Evolutionary conservation across 1,140 invertebrate species (phyloP), one percentile per base, ranked within the genome.

Genomic region (Pseudobourletiella spinata): DNA sequence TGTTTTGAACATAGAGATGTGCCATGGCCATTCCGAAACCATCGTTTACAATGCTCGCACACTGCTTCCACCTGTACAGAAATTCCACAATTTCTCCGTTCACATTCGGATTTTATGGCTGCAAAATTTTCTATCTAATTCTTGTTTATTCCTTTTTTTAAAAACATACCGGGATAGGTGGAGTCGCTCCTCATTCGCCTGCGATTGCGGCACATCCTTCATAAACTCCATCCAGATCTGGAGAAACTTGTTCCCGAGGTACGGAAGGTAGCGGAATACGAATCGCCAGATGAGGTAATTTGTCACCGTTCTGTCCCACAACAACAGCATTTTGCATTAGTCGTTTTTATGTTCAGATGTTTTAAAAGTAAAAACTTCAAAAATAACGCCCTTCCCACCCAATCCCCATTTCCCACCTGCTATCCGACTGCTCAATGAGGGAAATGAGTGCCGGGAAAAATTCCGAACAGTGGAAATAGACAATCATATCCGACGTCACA

Each of bases 271-370:
- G 46, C 78, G 77, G 64, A 78, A 77, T 29, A 82, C 73, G 59
- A 81, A 78, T 18, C 79, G 55, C 81, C 81, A 82, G 16, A 81
- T 72, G 18, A 82, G 58, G 64, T 82, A 82, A 66, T 82, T 81
- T 8, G 76, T 73, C 0, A 81, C 68, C 0, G 77, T 77, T 69
- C 75, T 76, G 59, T 6, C 32, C 32, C 32, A n/a, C 8, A 8
- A 39, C 32, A 39, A 8, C 32, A 39, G 8, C n/a, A 39, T 39
- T 11, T n/a, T 39, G 8, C 32, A 39, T 39, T 39, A 39, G n/a
- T n/a, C n/a, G n/a, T n/a, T n/a, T n/a, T n/a, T n/a, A n/a, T n/a
- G n/a, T n/a, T n/a, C n/a, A n/a, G n/a, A n/a, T n/a, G n/a, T n/a
- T n/a, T n/a, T n/a, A n/a, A n/a, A n/a, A n/a, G n/a, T 39, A n/a